These are phyloP conservation scores for Camponotus pennsylvanicus DNA, from an alignment of 1,140 invertebrate genomes.

Conservation along the genomic window DNA sequence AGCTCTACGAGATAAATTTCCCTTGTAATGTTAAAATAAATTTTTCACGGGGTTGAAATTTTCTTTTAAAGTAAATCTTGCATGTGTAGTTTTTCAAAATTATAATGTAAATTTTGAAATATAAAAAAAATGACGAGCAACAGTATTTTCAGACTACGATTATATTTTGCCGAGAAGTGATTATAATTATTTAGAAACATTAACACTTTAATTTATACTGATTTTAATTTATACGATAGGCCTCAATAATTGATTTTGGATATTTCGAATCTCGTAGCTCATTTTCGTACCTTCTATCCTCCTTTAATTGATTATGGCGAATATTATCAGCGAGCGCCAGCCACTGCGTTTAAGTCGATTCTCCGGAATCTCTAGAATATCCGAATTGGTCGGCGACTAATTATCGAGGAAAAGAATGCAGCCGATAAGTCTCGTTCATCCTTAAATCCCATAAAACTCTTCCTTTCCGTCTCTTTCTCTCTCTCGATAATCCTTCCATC, in stretches of 20 bases:
- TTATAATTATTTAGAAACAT: background rate
- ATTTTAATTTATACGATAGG: background rate
- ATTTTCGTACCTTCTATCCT: background rate
- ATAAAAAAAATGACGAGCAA: background rate
- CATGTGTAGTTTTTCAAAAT: background rate
- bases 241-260: background rate
- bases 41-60: background rate
- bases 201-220: background rate
- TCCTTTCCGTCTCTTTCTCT: constrained; percentile 8
- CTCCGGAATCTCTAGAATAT: constrained; percentile 38
- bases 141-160: background rate
- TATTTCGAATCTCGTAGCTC: no score
- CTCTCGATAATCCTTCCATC: constrained; percentile 52
- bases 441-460: constrained; percentile 36
- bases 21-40: constrained; percentile 5
- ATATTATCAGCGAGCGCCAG: constrained; percentile 41
- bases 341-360: background rate
- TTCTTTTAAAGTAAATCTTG: background rate
- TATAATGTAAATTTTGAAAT: background rate
- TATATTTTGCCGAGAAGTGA: background rate
- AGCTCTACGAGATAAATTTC: background rate
- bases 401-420: constrained; percentile 40
- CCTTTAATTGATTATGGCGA: background rate
- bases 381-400: constrained; percentile 26
- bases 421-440: constrained; percentile 53